Base-by-base conservation (phyloP, 2,113 vertebrate genomes). In the Hassar affinis region DNA sequence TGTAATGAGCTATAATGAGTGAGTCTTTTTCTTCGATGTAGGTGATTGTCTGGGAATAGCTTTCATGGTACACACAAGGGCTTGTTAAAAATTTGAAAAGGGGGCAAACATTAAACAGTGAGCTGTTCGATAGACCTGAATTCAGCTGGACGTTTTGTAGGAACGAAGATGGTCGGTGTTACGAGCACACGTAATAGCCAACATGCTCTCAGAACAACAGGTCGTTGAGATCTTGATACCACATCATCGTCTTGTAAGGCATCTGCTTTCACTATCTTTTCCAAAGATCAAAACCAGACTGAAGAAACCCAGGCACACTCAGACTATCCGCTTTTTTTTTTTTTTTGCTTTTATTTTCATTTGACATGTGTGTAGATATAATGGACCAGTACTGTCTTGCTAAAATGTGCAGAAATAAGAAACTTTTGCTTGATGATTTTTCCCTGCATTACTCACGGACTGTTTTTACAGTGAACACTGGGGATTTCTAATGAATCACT, bases 401-500 rank as follows among this genome's bases (percentile, higher is more conserved):
- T 6, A 20, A 69, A 45, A 45, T 25, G 4, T 12, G 38, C 64
- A 68, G 64, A 38, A 68, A 38, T 38, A 38, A 38, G 6, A 7
- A 20, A 38, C 8, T 72, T 27, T 18, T 8, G 27, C 0, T 17
- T 25, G 12, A 3, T 76, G 27, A 33, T 6, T 51, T 47, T 14
- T 51, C 11, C 20, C 51, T 25, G 51, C 14, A 25, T 56, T 77
- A 56, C 33, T 77, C 74, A 56, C 9, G 20, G 74, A 38, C 30
- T 38, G 18, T 49, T 75, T 75, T 22, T 20, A 27, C 38, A 33
- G 9, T 35, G 20, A 35, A 18, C 10, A 6, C 30, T 15, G 12
- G 74, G 51, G 49, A 52, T 54, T 52, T 76, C 74, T 76, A 35
- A 4, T 56, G 51, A 77, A 56, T 77, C 74, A 54, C 18, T 52